Evolutionary conservation across 2,113 vertebrate species (phyloP).

Genomic region (Pedionomus torquatus): DNA sequence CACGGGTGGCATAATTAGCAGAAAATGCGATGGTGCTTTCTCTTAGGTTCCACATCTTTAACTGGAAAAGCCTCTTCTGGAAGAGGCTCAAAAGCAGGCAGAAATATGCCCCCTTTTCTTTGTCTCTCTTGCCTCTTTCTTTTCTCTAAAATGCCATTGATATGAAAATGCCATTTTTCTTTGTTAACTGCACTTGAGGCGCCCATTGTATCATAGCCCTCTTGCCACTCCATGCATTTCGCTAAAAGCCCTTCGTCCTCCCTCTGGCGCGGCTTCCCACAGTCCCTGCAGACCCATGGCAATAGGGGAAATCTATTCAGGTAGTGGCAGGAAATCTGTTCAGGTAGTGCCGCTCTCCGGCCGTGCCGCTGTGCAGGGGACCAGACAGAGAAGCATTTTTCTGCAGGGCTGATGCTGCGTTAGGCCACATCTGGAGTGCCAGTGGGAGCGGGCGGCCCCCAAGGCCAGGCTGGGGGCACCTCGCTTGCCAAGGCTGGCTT

Average conservation of each 20-base stretch:
- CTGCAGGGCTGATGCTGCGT: background rate
- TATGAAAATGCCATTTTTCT: background rate
- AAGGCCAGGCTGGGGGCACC: background rate
- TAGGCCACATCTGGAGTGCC: background rate
- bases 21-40: background rate
- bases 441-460: accelerated
- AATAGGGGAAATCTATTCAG: background rate
- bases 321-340: background rate
- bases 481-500: background rate
- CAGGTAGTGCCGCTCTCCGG: background rate
- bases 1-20: background rate
- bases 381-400: background rate
- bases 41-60: background rate
- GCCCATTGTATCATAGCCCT: background rate
- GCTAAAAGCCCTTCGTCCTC: accelerated
- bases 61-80: background rate
- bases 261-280: background rate
- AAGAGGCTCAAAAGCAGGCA: background rate
- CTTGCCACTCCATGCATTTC: background rate
- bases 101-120: background rate
- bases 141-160: background rate
- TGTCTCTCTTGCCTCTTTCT: background rate
- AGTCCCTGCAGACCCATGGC: background rate
- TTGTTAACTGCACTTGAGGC: background rate
- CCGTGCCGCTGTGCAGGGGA: background rate